These are phyloP conservation scores for Stenopsyche tienmushanensis DNA, from an alignment of 1,140 invertebrate species.

Conservation along the genomic window DNA sequence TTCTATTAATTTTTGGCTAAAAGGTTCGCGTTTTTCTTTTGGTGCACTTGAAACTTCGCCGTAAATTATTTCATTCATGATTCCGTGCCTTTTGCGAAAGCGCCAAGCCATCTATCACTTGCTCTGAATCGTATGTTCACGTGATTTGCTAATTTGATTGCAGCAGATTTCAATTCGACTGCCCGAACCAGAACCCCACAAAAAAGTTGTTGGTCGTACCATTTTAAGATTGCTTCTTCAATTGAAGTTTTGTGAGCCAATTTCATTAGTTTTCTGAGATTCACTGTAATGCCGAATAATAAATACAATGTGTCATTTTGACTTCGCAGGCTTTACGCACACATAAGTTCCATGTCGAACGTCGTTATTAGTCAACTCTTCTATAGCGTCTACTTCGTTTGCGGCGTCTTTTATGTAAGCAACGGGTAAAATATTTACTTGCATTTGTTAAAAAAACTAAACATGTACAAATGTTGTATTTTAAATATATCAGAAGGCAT, in stretches of 20 bases:
- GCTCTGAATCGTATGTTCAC: constrained; percentile 16
- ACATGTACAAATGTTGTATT: no score
- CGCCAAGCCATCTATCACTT: constrained; percentile 22
- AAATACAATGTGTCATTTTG: no score
- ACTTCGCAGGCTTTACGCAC: no score
- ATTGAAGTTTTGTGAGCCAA: constrained; percentile 1
- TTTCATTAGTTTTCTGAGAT: not conserved
- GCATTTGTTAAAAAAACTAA: no score
- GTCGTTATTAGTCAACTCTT: no score
- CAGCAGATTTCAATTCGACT: constrained; percentile 20
- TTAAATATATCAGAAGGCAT: no score
- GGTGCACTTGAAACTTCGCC: constrained; percentile 5
- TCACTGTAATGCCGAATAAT: no score
- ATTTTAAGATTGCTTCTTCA: constrained; percentile 6
- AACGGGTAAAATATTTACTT: no score
- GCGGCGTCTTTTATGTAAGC: no score
- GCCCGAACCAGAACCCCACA: constrained; percentile 15
- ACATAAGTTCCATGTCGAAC: no score
- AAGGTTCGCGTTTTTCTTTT: constrained; percentile 12
- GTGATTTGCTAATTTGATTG: constrained; percentile 24
- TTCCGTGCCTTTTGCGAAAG: constrained; percentile 20
- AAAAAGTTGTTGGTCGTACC: constrained; percentile 12
- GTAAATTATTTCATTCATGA: constrained; percentile 16
- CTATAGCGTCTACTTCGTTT: no score
- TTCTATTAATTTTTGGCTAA: no score